Percentiles rank a stretch among this genome's conserved stretches.
phyloP scores from a whole-genome alignment of 2,888 invertebrate species.

The Apoda limacodes region DNA sequence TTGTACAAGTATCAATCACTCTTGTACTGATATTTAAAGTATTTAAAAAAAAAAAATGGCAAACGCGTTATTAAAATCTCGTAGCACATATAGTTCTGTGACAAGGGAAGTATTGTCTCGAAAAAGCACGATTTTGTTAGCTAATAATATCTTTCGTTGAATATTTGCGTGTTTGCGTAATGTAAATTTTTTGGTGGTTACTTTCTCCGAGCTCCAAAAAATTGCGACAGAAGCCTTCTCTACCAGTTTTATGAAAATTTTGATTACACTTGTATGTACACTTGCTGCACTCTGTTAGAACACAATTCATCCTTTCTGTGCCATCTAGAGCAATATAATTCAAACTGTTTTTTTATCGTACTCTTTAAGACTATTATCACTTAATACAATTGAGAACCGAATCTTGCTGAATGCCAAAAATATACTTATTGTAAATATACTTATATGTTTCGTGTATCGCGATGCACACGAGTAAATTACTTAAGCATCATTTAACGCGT shows the following conservation, averaged over 20 bases:
- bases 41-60: constrained; percentile 5
- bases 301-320: too few species aligned
- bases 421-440: too few species aligned
- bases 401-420: too few species aligned
- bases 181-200: constrained; percentile 2
- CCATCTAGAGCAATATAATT: too few species aligned
- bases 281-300: constrained; percentile 4
- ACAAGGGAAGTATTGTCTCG: constrained; percentile 2
- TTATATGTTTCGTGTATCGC: too few species aligned
- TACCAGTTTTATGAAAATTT: neutral
- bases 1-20: constrained; percentile 3
- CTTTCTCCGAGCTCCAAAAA: constrained; percentile 1
- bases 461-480: too few species aligned
- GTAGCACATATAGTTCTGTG: neutral
- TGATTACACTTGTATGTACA: constrained; percentile 3
- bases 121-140: constrained; percentile 3
- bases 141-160: neutral
- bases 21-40: constrained; percentile 4
- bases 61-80: too few species aligned
- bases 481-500: too few species aligned
- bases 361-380: too few species aligned
- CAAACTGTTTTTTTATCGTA: too few species aligned
- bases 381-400: too few species aligned
- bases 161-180: neutral
- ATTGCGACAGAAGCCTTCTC: neutral